phyloP scores from a whole-genome alignment of 2,797 vertebrate genomes.

The Pangasius mekongensis region DNA sequence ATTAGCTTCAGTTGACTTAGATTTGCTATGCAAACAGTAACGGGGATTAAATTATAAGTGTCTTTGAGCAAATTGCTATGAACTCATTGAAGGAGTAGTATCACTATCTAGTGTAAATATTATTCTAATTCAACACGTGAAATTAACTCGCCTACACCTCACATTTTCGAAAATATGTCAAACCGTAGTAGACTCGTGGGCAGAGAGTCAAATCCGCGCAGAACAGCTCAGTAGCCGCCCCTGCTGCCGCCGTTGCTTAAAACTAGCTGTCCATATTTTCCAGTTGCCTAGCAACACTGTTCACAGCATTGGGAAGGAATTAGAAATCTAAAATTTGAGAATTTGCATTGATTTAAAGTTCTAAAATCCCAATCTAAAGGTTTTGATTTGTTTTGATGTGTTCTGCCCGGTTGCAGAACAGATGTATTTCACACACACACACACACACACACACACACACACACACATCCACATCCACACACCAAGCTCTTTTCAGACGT shows the following conservation, averaged over 20 bases:
- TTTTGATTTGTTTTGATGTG: not conserved
- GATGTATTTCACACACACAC: not conserved
- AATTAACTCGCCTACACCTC: not conserved
- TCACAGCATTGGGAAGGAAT: not conserved
- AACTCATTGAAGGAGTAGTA: not conserved
- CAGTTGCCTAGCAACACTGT: constrained; percentile 4
- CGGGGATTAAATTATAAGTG: not conserved
- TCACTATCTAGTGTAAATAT: not conserved
- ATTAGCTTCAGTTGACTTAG: not conserved
- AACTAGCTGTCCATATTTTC: not conserved
- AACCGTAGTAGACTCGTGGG: not conserved
- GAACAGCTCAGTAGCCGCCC: not conserved
- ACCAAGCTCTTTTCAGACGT: not conserved
- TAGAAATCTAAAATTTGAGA: not conserved
- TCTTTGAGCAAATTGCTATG: not conserved
- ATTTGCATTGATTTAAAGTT: not conserved
- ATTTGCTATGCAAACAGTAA: not conserved
- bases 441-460: not conserved
- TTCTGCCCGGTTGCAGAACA: not conserved
- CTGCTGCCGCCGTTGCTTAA: not conserved
- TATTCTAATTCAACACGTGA: not conserved
- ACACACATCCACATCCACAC: not conserved
- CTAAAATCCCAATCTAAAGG: not conserved
- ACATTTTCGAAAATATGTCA: not conserved
- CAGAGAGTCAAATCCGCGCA: not conserved